phyloP scores from a whole-genome alignment of 2,888 invertebrate species.

The Odontothrips loti region DNA sequence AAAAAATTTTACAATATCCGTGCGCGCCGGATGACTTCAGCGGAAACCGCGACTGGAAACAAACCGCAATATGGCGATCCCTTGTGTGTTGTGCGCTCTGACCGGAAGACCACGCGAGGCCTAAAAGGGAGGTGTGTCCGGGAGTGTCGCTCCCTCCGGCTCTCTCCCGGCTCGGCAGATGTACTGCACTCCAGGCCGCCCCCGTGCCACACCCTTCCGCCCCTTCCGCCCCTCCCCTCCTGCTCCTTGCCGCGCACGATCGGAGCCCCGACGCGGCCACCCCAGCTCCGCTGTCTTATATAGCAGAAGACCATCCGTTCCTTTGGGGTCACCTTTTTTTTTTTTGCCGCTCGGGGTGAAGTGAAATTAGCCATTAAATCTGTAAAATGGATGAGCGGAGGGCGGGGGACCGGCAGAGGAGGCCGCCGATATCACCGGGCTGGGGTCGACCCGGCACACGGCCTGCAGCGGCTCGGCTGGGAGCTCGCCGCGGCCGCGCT shows the following conservation, averaged over 20 bases:
- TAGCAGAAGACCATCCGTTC: too few species aligned
- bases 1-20: too few species aligned
- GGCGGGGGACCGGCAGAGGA: neutral
- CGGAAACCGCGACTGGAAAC: neutral
- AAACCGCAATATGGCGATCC: neutral
- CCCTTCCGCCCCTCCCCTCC: neutral
- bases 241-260: neutral
- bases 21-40: too few species aligned
- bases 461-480: too few species aligned
- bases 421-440: too few species aligned
- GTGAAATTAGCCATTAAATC: slow-evolving; percentile 24
- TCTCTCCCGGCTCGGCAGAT: neutral
- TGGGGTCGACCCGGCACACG: too few species aligned
- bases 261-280: neutral
- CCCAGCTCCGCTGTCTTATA: neutral
- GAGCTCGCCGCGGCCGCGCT: too few species aligned
- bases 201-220: neutral
- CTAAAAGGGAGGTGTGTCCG: slow-evolving; percentile 15
- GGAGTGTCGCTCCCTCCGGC: slow-evolving; percentile 7
- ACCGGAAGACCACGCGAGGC: too few species aligned
- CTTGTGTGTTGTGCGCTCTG: too few species aligned
- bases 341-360: slow-evolving; percentile 24
- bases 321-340: slow-evolving; percentile 21
- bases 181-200: neutral
- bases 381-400: slow-evolving; percentile 11